Conservation (phyloP, 2,113 vertebrate species). For the Verasper variegatus region DNA sequence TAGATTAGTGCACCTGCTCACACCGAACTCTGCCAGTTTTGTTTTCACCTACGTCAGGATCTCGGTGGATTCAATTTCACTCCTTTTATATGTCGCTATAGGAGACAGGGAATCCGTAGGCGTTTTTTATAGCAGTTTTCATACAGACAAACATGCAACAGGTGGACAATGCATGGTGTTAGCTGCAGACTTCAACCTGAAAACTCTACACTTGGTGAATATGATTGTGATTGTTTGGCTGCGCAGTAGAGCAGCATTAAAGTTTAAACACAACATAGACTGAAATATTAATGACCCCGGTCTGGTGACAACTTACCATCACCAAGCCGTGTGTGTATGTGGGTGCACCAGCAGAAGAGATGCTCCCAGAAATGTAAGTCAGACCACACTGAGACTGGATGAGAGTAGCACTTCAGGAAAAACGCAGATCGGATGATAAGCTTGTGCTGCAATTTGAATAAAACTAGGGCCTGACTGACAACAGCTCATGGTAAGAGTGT, state of each 20-base stretch:
- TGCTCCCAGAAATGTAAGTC: conserved; percentile 43
- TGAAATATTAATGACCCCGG: conserved; percentile 78
- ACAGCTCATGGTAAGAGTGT: conserved; percentile 71
- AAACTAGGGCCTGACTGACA: conserved; percentile 33
- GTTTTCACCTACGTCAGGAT: background rate
- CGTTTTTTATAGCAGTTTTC: background rate
- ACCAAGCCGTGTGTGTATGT: background rate
- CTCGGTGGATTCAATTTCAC: background rate
- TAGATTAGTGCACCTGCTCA: background rate
- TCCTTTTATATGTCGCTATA: background rate
- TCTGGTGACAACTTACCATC: conserved; percentile 64
- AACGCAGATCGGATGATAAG: conserved; percentile 35
- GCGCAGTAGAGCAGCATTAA: conserved; percentile 52
- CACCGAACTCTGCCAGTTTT: background rate
- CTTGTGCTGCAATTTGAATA: conserved; percentile 45
- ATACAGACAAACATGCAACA: background rate
- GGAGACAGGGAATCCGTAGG: background rate
- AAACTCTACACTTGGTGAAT: conserved; percentile 5
- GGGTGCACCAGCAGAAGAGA: conserved; percentile 21
- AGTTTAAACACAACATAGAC: conserved; percentile 59
- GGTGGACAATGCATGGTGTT: background rate
- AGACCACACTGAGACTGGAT: conserved; percentile 23
- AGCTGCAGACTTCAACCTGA: background rate
- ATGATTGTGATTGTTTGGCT: conserved; percentile 39
- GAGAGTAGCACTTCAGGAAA: conserved; percentile 17